Base-by-base conservation (phyloP, 2,888 invertebrate species). In the Meteorus colon region DNA sequence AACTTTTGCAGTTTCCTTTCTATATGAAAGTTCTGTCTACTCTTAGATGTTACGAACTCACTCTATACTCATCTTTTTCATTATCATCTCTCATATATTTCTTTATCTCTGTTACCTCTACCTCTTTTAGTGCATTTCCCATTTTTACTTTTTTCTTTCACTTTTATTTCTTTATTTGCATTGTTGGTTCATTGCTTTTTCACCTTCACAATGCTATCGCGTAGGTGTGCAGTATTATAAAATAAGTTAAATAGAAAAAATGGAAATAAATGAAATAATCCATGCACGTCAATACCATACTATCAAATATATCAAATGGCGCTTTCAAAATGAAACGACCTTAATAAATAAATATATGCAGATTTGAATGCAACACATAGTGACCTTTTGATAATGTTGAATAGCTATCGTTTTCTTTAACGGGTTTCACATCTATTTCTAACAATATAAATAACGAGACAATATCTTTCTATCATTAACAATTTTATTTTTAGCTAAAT, bases 1-100 rank as follows among this genome's bases (percentile, higher is more conserved):
- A 73, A 69, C 48, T 68, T 73, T 63, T 55, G 59, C 73, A 73
- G 73, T 65, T 76, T 76, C 31, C 69, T 69, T 69, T 69, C 31
- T 41, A 41, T 65, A n/a, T 62, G 37, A 60, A 45, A 41, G 45
- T 68, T 67, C 41, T 69, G 34, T 62, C 48, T 41, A 48, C 55
- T 69, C 62, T 62, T 69, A 55, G 24, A 37, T 34, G 27, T 63
- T 16, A 65, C 45, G 65, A 68, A 27, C 69, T 63, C 67, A 55
- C 31, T 41, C 34, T 29, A 16, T n/a, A 48, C 51, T 55, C 63
- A 37, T 29, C 31, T 24, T 59, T 59, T 66, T 70, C 55, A 45
- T 70, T 51, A 60, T 60, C 59, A 65, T 55, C 62, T 68, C 37
- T 69, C 65, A 59, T 37, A 34, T 60, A 51, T 68, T 29, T 55